These are phyloP conservation scores for Nysson spinosus DNA, from an alignment of 2,888 invertebrate genomes.

Conservation along the genomic window DNA sequence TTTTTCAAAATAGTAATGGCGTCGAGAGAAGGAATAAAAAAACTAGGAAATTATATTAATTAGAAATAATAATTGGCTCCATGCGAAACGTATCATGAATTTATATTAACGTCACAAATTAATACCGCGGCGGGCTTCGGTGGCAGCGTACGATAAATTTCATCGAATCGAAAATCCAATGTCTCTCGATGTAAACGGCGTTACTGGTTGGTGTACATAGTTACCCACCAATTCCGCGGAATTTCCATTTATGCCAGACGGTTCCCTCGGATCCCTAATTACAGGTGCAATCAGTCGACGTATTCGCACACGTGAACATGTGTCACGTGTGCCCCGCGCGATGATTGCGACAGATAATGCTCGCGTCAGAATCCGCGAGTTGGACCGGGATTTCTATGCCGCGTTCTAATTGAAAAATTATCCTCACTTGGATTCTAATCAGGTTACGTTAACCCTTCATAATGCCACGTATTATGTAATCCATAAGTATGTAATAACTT, in stretches of 20 bases:
- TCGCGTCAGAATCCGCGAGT: neutral
- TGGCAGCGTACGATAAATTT: constrained; percentile 20
- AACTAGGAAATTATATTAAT: too few relatives aligned
- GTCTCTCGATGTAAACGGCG: neutral
- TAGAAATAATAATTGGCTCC: neutral
- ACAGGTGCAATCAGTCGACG: constrained; percentile 38
- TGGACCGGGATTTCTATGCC: neutral
- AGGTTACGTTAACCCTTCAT: too few relatives aligned
- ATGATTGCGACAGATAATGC: constrained; percentile 17
- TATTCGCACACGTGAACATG: neutral
- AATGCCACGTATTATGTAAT: too few relatives aligned
- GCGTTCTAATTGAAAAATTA: neutral
- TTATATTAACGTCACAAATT: neutral
- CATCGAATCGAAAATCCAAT: constrained; percentile 4
- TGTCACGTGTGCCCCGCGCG: constrained; percentile 8
- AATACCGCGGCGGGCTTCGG: neutral
- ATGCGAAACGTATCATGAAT: neutral
- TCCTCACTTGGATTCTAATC: neutral
- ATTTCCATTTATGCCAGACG: constrained; percentile 38
- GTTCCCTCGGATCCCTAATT: constrained; percentile 41
- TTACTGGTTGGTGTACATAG: too few relatives aligned
- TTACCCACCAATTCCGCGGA: constrained; percentile 19
- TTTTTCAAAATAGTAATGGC: too few relatives aligned
- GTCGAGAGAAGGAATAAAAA: too few relatives aligned
- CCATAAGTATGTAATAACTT: too few relatives aligned